A percentile compares a stretch with the other conserved stretches of the same genome.
phyloP scores from a whole-genome alignment of 2,113 vertebrate genomes.

The Tretioscincus oriximinensis region DNA sequence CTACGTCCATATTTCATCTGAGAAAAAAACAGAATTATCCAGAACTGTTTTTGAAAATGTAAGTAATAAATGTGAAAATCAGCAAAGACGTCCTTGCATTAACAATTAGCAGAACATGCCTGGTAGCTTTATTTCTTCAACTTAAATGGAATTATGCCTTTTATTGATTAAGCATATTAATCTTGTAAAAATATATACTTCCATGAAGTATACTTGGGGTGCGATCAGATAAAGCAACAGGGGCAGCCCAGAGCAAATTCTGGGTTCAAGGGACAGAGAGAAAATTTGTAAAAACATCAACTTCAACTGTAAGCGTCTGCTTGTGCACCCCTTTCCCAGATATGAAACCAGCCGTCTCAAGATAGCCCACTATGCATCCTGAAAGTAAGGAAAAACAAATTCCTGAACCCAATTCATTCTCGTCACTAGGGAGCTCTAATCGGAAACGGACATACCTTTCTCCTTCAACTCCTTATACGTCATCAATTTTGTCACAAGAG shows the following conservation, averaged over 20 bases:
- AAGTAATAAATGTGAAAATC: neutral
- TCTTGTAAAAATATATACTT: too few relatives aligned
- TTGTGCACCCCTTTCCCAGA: too few relatives aligned
- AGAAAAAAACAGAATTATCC: neutral
- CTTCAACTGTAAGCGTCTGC: too few relatives aligned
- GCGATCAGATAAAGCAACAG: neutral
- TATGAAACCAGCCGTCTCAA: neutral
- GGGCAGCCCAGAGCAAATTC: too few relatives aligned
- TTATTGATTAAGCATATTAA: neutral
- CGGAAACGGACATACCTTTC: constrained; percentile 74
- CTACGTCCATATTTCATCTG: neutral
- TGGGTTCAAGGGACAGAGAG: neutral
- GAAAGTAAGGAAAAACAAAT: too few relatives aligned
- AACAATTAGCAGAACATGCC: neutral
- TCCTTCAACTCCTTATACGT: constrained; percentile 80
- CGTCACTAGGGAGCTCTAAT: too few relatives aligned
- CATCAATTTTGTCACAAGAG: constrained; percentile 82
- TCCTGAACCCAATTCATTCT: too few relatives aligned
- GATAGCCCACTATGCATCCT: too few relatives aligned
- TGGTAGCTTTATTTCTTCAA: neutral
- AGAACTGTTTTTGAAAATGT: neutral
- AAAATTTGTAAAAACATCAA: neutral
- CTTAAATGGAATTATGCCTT: neutral
- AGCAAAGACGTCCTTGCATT: neutral
- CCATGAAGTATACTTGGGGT: neutral